Evolutionary conservation across 2,797 vertebrate species (phyloP), one percentile per base, ranked within the genome.

Genomic region (Periparus ater): DNA sequence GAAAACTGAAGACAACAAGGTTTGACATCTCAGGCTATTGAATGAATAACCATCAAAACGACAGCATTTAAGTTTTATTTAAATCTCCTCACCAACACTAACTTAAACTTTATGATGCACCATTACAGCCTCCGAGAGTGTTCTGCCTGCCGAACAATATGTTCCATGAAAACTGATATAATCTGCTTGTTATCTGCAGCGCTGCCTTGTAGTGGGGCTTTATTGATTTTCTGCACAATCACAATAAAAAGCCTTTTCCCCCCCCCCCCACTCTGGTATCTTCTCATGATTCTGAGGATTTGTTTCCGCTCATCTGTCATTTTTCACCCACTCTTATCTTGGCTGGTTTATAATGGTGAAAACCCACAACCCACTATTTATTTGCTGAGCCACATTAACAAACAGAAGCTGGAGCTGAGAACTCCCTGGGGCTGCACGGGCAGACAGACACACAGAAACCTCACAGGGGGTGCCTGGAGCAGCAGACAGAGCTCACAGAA

Each of bases 171-270:
- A 94, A 83, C 89, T 85, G 97, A 97, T 94, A 95, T 95, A n/a
- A 97, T 97, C 96, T 95, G 93, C 92, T 88, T 86, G 93, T 95
- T 97, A 97, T 97, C 93, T 94, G 82, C 92, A 88, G 92, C 66
- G n/a, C 92, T 3, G 78, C 93, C 95, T 95, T 63, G 58, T 54
- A 85, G 89, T 73, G 78, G 34, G 76, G 85, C 85, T 92, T 93
- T 95, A 96, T 95, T 96, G 96, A 97, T 96, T 97, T 97, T 94
- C 80, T 87, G 84, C 83, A 94, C 88, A 96, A 95, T 90, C 93
- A 94, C 93, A 89, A 77, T 62, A 71, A 94, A 95, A 96, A 87
- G 51, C 10, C 47, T 58, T 74, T 40, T 67, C 53, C 6, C 9
- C 3, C 11, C 3, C 11, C 26, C n/a, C 44, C 57, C 17, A 42